Percentiles rank a stretch among this genome's conserved stretches.
Evolutionary conservation across 1,140 invertebrate genomes (phyloP).

Genomic region (Polypedilum pembai): DNA sequence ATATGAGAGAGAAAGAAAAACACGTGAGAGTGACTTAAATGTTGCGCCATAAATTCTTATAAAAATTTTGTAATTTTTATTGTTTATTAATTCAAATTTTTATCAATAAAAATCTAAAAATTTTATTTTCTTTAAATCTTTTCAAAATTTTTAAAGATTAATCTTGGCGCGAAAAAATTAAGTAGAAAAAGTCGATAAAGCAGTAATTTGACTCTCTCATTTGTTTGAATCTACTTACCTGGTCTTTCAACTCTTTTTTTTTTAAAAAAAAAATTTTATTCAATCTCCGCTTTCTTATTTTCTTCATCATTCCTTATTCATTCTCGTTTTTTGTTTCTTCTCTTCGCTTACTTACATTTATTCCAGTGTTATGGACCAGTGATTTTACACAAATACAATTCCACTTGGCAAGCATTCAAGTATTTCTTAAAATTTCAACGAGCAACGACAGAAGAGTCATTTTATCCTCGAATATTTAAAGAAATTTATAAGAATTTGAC

Average conservation of each 20-base stretch:
- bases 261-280: background rate
- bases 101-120: background rate
- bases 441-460: constrained; percentile 1
- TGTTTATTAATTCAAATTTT: background rate
- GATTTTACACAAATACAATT: constrained; percentile 23
- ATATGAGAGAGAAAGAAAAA: background rate
- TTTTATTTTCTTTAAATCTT: background rate
- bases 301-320: background rate
- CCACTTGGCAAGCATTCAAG: background rate
- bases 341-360: constrained; percentile 3
- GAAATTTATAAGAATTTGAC: background rate
- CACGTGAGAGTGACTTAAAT: background rate
- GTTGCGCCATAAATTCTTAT: background rate
- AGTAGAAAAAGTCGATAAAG: background rate
- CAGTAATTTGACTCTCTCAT: background rate
- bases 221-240: background rate
- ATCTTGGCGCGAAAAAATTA: background rate
- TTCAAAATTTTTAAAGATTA: too few relatives aligned
- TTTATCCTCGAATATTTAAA: constrained; percentile 23
- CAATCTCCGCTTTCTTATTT: constrained; percentile 9
- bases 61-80: background rate
- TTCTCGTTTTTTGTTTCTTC: background rate
- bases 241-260: constrained; percentile 22
- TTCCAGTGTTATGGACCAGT: constrained; percentile 28
- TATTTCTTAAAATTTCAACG: constrained; percentile 25